A percentile compares a stretch with the other conserved stretches of the same genome.
Conservation (phyloP, 2,888 invertebrate genomes). For the Lysandra bellargus region DNA sequence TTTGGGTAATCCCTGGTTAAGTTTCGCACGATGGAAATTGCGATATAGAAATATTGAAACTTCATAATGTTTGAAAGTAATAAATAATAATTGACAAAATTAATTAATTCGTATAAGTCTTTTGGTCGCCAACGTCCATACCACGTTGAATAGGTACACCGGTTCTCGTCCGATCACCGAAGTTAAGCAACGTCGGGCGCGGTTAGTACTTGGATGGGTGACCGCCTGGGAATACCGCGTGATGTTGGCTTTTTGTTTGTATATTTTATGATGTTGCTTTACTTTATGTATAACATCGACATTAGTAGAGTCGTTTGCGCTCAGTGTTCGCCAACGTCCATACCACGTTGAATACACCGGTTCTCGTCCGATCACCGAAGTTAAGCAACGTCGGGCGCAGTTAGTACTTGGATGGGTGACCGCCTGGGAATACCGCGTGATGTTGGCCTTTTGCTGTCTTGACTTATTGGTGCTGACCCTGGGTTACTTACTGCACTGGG, state of each 20-base stretch:
- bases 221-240: conserved; percentile 35
- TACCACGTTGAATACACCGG: conserved; percentile 39
- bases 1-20: too few species aligned
- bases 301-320: not conserved
- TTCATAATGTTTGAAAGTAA: too few species aligned
- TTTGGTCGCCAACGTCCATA: conserved; percentile 38
- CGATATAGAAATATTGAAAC: too few species aligned
- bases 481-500: too few species aligned
- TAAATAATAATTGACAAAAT: too few species aligned
- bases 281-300: too few species aligned
- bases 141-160: conserved; percentile 37
- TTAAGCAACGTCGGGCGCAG: conserved; percentile 34
- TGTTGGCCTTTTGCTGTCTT: not conserved
- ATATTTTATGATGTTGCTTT: too few species aligned
- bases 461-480: too few species aligned
- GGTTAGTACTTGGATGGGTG: conserved; percentile 64
- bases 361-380: conserved; percentile 49
- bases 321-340: conserved; percentile 36
- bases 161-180: conserved; percentile 48
- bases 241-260: not conserved
- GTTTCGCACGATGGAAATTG: too few species aligned
- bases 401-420: too few species aligned
- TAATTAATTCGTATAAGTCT: too few species aligned
- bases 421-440: not conserved
- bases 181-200: conserved; percentile 56